Evolutionary conservation across 2,888 invertebrate genomes (phyloP), one percentile per base, ranked within the genome.

Genomic region (Ptychoptera albimana): DNA sequence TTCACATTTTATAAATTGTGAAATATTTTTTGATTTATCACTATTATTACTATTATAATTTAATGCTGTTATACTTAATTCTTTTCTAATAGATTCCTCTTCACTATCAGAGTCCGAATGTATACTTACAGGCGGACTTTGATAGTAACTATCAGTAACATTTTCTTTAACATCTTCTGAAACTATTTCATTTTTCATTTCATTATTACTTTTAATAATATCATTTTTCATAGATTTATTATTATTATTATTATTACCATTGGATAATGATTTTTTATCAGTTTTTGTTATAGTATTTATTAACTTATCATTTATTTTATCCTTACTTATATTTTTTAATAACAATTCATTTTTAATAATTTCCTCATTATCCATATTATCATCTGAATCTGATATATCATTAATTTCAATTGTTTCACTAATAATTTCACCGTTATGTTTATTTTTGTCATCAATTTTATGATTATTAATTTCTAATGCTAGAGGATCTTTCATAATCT

Each of bases 31-130:
- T 7, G 23, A 23, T 23, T 23, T 23, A 23, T 23, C 23, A 23
- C 48, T 50, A 2, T 54, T 30, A 56, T 57, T 44, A 59, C 59
- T 43, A 55, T 54, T 51, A 55, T 60, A 8, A 57, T 55, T 34
- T 45, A 30, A 36, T 14, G 12, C 13, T 14, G 15, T 13, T 37
- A 9, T 12, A 37, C 37, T 14, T 14, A 9, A 9, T 12, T 37
- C 37, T 37, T 9, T 13, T 31, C 54, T 55, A 8, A 63, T 60
- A 47, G 60, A 64, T 49, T 52, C 59, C 40, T 43, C 50, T 13
- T 61, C 63, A 39, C 53, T 54, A 10, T 65, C 67, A 39, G 63
- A 59, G 36, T 67, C 68, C 13, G 67, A 68, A 48, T 63, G 58
- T 48, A 69, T 63, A 49, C 66, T 67, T 31, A 67, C 66, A 38